phyloP scores from a whole-genome alignment of 2,888 invertebrate genomes.

The Fragum whitleyi region DNA sequence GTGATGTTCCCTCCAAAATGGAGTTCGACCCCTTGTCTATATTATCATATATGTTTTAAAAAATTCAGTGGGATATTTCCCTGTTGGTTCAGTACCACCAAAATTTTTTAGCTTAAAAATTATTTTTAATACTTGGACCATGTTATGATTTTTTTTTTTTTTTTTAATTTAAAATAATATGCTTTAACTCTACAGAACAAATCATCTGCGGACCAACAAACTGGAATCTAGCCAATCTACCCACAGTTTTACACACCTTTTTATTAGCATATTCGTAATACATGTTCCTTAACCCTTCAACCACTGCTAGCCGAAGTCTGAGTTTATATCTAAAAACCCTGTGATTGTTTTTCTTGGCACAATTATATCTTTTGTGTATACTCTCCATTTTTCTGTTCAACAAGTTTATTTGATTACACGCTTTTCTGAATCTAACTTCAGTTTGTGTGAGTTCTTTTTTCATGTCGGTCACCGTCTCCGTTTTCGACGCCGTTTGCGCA shows the following conservation, averaged over 20 bases:
- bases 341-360: conserved; percentile 67
- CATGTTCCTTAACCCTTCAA: conserved; percentile 64
- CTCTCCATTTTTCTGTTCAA: conserved; percentile 66
- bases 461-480: conserved; percentile 41
- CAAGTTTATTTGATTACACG: conserved; percentile 65
- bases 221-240: too few species aligned
- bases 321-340: conserved; percentile 62
- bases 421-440: conserved; percentile 60
- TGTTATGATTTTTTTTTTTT: too few species aligned
- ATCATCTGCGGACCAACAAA: too few species aligned
- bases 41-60: too few species aligned
- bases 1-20: too few species aligned
- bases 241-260: conserved; percentile 43
- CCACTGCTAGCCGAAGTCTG: conserved; percentile 58
- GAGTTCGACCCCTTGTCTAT: too few species aligned
- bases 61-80: too few species aligned
- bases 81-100: too few species aligned
- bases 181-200: too few species aligned
- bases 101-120: too few species aligned
- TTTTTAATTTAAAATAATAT: too few species aligned
- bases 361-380: conserved; percentile 65
- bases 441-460: conserved; percentile 62
- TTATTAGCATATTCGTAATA: conserved; percentile 67
- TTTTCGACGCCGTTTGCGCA: conserved; percentile 29
- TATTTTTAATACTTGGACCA: too few species aligned